Percentiles rank a stretch among this genome's conserved stretches.
phyloP scores from a whole-genome alignment of 2,113 vertebrate genomes.

The Cebidichthys violaceus region DNA sequence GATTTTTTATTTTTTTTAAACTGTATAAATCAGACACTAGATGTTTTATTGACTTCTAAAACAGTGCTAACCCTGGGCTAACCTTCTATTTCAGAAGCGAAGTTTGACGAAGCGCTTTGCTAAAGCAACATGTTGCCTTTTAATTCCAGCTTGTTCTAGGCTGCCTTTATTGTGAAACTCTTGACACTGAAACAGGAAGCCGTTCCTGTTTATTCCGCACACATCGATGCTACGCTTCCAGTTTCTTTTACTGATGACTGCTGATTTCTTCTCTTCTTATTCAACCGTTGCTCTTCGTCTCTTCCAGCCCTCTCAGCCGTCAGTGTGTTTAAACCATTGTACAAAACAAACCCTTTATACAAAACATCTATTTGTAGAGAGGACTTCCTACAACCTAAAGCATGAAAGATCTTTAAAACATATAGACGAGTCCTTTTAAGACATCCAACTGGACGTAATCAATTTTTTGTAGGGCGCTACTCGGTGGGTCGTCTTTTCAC shows the following conservation, averaged over 20 bases:
- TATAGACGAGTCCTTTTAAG: too few relatives aligned
- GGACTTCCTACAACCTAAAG: not conserved
- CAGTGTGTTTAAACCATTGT: not conserved
- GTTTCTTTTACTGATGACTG: not conserved
- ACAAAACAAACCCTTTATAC: not conserved
- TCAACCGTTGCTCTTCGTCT: not conserved
- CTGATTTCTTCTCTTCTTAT: not conserved
- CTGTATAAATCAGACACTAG: too few relatives aligned
- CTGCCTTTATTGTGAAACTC: too few relatives aligned
- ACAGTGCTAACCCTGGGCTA: not conserved
- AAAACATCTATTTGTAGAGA: not conserved
- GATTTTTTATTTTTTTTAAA: too few relatives aligned
- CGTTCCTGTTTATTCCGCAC: not conserved
- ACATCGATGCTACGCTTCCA: not conserved
- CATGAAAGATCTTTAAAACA: too few relatives aligned
- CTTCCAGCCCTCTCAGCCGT: not conserved
- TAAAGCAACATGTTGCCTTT: not conserved
- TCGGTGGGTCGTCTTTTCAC: too few relatives aligned
- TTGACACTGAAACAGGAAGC: not conserved
- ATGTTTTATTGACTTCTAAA: too few relatives aligned
- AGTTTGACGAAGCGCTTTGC: not conserved
- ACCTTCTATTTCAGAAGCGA: not conserved
- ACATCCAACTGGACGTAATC: too few relatives aligned
- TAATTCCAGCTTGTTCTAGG: not conserved
- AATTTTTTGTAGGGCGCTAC: too few relatives aligned